phyloP scores from a whole-genome alignment of 2,113 vertebrate genomes.

The Gopherus flavomarginatus region DNA sequence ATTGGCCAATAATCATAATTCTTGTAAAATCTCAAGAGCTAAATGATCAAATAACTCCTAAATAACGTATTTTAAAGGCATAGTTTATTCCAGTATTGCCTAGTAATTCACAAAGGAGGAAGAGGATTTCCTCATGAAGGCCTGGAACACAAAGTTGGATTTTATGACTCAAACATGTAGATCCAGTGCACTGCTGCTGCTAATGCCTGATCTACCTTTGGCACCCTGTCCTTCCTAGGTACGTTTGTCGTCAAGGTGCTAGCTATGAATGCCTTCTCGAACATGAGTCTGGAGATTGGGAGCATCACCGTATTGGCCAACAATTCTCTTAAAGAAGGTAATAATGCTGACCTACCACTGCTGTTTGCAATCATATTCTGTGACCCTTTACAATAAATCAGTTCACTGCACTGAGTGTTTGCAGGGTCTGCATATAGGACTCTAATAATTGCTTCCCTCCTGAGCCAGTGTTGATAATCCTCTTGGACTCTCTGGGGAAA shows the following conservation, averaged over 20 bases:
- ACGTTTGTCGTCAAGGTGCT: slow-evolving; percentile 79
- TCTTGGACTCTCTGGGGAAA: neutral
- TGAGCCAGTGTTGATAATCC: slow-evolving; percentile 8
- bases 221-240: slow-evolving; percentile 72
- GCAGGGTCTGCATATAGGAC: neutral
- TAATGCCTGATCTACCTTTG: neutral
- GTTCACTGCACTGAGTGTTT: neutral
- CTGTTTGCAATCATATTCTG: neutral
- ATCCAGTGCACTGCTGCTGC: neutral
- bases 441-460: slow-evolving; percentile 16
- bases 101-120: neutral
- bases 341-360: slow-evolving; percentile 3
- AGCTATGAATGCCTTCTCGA: slow-evolving; percentile 84
- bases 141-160: neutral
- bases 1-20: too few species aligned
- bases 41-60: too few species aligned
- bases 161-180: neutral
- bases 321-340: slow-evolving; percentile 46
- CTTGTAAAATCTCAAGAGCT: too few species aligned
- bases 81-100: too few species aligned
- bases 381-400: neutral
- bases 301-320: slow-evolving; percentile 79
- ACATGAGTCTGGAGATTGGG: slow-evolving; percentile 80
- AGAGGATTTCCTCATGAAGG: neutral
- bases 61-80: too few species aligned